Percentiles rank a stretch among this genome's conserved stretches.
Conservation (phyloP, 2,113 vertebrate genomes). For the Dolichotis patagonum region DNA sequence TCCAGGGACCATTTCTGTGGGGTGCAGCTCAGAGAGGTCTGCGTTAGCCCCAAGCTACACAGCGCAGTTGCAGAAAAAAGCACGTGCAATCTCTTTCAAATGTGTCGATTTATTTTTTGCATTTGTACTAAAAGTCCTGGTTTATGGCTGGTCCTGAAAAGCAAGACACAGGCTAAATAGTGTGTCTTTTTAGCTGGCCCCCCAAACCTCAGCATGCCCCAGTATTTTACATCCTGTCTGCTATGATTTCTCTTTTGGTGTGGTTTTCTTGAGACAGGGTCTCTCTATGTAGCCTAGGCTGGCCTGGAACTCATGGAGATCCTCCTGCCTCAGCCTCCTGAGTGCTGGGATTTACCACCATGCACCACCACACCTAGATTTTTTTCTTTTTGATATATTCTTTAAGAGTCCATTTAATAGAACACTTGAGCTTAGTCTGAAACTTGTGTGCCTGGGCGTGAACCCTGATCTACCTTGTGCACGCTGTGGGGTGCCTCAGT, state of each 20-base stretch:
- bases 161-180: not conserved
- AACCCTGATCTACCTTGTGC: not conserved
- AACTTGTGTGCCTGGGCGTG: not conserved
- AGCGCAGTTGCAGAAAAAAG: not conserved
- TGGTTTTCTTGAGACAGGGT: not conserved
- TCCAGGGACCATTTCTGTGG: rapidly evolving
- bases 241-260: not conserved
- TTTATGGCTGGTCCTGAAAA: not conserved
- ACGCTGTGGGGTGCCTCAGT: not conserved
- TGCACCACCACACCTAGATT: not conserved
- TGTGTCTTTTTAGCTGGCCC: not conserved
- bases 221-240: not conserved
- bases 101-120: no score
- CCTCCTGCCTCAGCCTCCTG: not conserved
- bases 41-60: not conserved
- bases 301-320: not conserved
- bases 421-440: not conserved
- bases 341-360: not conserved
- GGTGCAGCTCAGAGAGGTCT: not conserved
- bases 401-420: not conserved
- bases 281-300: not conserved
- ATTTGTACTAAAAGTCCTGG: not conserved
- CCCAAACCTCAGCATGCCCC: not conserved
- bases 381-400: no score
- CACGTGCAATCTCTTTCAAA: not conserved